Percentiles rank a stretch among this genome's conserved stretches.
These are phyloP conservation scores for Euproctis similis DNA, from an alignment of 2,888 invertebrate species.

Conservation along the genomic window DNA sequence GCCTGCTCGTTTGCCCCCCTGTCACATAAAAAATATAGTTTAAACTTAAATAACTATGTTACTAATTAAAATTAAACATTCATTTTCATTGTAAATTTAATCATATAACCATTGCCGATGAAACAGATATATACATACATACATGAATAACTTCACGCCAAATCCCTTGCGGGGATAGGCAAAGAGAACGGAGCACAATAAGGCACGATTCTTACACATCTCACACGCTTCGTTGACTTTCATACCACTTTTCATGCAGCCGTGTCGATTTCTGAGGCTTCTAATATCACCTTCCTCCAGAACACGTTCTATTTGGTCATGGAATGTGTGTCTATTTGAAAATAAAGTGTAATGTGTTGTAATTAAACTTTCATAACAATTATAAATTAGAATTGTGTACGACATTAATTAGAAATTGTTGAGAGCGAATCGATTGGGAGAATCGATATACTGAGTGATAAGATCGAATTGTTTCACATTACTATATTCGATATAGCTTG, in stretches of 20 bases:
- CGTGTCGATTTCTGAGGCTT: no score
- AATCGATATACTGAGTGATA: constrained; percentile 36
- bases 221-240: no score
- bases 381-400: constrained; percentile 53
- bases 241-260: no score
- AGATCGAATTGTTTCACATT: constrained; percentile 37
- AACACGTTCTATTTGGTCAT: no score
- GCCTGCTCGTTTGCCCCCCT: no score
- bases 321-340: no score
- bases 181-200: no score
- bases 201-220: no score
- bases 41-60: constrained; percentile 13
- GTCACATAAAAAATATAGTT: no score
- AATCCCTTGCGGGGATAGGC: no score
- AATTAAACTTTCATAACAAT: constrained; percentile 62
- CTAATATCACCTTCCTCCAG: no score
- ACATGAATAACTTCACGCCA: constrained; percentile 30
- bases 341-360: constrained; percentile 38
- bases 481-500: constrained; percentile 35
- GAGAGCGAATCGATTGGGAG: constrained; percentile 29
- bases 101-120: constrained; percentile 38
- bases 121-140: no score
- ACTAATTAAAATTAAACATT: constrained; percentile 18
- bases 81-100: constrained; percentile 35
- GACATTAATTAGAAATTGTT: constrained; percentile 64